Base-by-base conservation (phyloP, 2,797 vertebrate genomes). In the Mormyrus hasselquistii region DNA sequence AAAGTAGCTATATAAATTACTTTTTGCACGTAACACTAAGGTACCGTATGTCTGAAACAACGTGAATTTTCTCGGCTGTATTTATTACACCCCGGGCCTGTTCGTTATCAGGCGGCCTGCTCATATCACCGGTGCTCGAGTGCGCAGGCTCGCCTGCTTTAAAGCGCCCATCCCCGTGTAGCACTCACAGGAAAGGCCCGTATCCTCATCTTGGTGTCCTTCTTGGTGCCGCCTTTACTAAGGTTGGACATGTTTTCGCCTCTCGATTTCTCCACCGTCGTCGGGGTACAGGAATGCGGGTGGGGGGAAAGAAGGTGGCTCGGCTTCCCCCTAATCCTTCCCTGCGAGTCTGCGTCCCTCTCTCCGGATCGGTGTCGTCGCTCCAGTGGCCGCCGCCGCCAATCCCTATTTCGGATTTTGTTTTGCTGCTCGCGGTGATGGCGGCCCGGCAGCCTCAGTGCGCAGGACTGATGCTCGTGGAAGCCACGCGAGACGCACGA, bases 151-250 rank as follows among this genome's bases (percentile, higher is more conserved):
- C 8, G 79, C 16, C 41, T 47, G 79, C 19, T 84, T 19, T 9
- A 9, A 22, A 22, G 41, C 79, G 62, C 93, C 93, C 89, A 87
- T 92, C 57, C 90, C 89, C 94, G 93, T 93, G 0, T 89, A 94
- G 83, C 91, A 96, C 98, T 99, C 95, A 99, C 97, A 96, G 98
- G 98, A 97, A 99, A 99, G 94, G 98, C 98, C 95, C 98, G 97
- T 97, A 99, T 99, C 96, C 98, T 97, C 98, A 99, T 99, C 95
- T 99, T 99, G 97, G 98, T 99, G 96, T 99, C 98, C 96, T 98
- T 99, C 96, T 98, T 97, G 95, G 97, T 97, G 94, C 97, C 97
- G 94, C 97, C 97, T 97, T 98, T 99, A 96, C 97, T 98, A 94
- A 99, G 97, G 95, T 98, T 99, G 94, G 98, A 99, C 98, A 99